A percentile compares a stretch with the other conserved stretches of the same genome.
Conservation (phyloP, 1,140 invertebrate genomes). For the Tetraneura akinire region DNA sequence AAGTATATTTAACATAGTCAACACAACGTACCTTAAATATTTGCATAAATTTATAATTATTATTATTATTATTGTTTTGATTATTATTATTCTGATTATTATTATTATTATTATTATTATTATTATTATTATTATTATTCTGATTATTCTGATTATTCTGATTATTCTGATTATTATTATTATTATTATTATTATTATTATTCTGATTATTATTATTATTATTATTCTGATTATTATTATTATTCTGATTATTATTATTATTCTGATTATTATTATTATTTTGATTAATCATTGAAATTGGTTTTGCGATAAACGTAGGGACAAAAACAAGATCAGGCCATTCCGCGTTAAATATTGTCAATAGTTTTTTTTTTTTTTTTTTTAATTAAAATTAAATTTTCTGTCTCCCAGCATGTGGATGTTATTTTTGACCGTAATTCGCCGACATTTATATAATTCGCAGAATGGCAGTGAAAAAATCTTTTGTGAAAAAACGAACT, state of each 20-base stretch:
- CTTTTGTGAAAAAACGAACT: constrained; percentile 34
- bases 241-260: no score
- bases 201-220: no score
- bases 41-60: not conserved
- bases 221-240: no score
- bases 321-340: not conserved
- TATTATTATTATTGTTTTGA: no score
- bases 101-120: no score
- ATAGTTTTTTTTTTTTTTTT: constrained; percentile 5
- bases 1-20: constrained; percentile 21
- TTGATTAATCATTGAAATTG: not conserved
- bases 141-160: not conserved
- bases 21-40: not conserved
- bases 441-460: constrained; percentile 33
- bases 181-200: no score
- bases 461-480: constrained; percentile 27
- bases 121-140: no score
- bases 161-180: no score
- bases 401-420: constrained; percentile 16
- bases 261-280: no score
- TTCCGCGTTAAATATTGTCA: not conserved
- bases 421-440: constrained; percentile 13
- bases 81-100: no score
- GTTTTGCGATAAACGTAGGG: no score
- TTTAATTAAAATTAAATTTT: not conserved